Base-by-base conservation (phyloP, 2,113 vertebrate species). In the Rostratula benghalensis region DNA sequence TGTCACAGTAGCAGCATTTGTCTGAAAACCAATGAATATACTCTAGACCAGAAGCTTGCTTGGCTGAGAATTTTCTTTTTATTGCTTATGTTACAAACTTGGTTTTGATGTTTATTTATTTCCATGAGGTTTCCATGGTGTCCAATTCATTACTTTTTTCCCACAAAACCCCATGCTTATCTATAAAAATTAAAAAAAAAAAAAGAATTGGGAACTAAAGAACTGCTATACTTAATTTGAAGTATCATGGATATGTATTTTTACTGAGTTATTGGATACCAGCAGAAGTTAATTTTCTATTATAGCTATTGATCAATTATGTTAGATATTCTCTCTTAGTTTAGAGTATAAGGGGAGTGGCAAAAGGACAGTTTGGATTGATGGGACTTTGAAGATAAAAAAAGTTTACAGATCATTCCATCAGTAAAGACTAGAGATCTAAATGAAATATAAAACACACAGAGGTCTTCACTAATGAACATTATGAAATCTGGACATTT, bases 1-100 rank as follows among this genome's bases (percentile, higher is more conserved):
- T 92, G 50, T 68, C 83, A 83, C n/a, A 79, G 45, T 83, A 77
- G 48, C 45, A 86, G 16, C 70, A 86, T 89, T 95, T 90, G 71
- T 73, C 43, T 89, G 54, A 86, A 61, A 82, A 71, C 41, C 60
- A 87, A 90, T 94, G 41, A 96, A 50, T 21, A 24, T 51, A 39
- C 50, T 83, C 28, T 87, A 75, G 46, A 97, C 68, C 3, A 78
- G 54, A 89, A 87, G 18, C 8, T 80, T 71, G 9, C 17, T 69
- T 83, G n/a, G 27, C 46, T 78, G n/a, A 74, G 37, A 13, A 27
- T 86, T 93, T 46, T 46, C 2, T 70, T 96, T 96, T 92, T 82
- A 80, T 83, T 94, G n/a, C n/a, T 79, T 88, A 31, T 0, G 0
- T 76, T 93, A 53, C 27, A 92, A 61, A 54, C 30, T 63, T 83